phyloP scores from a whole-genome alignment of 2,888 invertebrate species.

The Cordilura impudica region DNA sequence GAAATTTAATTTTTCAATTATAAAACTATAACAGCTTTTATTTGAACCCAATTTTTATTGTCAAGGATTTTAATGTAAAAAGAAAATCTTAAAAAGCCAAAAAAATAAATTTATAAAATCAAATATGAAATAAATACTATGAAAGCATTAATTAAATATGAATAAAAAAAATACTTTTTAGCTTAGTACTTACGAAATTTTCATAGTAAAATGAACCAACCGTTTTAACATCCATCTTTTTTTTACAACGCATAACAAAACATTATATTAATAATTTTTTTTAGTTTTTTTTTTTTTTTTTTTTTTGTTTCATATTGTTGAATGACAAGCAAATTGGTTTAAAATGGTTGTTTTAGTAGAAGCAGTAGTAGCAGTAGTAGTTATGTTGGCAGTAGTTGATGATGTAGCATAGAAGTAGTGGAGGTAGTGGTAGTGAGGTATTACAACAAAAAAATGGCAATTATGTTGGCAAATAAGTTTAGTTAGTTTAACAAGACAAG shows the following conservation, averaged over 20 bases:
- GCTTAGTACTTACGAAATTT: slow-evolving; percentile 92
- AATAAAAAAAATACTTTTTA: not conserved
- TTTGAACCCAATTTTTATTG: too few species aligned
- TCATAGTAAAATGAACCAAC: slow-evolving; percentile 97
- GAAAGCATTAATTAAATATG: not conserved
- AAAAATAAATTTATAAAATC: not conserved
- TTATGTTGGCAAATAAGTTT: slow-evolving; percentile 27
- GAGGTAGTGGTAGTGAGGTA: slow-evolving; percentile 5
- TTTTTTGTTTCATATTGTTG: slow-evolving; percentile 13
- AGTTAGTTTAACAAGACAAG: slow-evolving; percentile 38
- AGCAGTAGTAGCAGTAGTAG: slow-evolving; percentile 44
- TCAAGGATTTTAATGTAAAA: too few species aligned
- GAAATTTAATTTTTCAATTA: too few species aligned
- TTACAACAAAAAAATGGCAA: slow-evolving; percentile 10
- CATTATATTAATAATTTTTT: slow-evolving; percentile 18
- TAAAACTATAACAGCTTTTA: too few species aligned
- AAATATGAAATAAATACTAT: not conserved
- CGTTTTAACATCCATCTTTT: slow-evolving; percentile 97
- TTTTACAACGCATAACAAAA: slow-evolving; percentile 28
- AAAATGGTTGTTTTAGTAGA: slow-evolving; percentile 35
- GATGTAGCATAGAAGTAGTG: slow-evolving; percentile 18
- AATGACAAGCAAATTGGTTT: slow-evolving; percentile 28
- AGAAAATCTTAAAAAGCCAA: too few species aligned
- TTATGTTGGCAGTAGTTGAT: slow-evolving; percentile 11
- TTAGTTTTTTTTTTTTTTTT: slow-evolving; percentile 31